Evolutionary conservation across 2,797 vertebrate species (phyloP).

Genomic region (Typhlichthys subterraneus): DNA sequence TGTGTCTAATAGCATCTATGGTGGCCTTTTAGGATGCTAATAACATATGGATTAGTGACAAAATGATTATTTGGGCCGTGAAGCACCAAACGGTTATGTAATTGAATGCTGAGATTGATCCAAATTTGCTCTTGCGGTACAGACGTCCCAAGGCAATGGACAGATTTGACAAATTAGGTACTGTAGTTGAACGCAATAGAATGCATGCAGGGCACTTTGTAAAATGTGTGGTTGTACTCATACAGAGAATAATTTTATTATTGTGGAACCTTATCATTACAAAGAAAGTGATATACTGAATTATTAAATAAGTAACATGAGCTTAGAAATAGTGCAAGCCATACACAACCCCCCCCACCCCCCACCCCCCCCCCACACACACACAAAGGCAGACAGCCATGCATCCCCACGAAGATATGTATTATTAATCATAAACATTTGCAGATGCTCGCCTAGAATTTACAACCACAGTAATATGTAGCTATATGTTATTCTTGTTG

Average conservation of each 20-base stretch:
- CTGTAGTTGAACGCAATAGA: constrained; percentile 20
- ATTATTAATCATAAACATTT: too few relatives aligned
- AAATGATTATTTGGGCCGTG: constrained; percentile 64
- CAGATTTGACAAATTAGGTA: constrained; percentile 51
- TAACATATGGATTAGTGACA: constrained; percentile 71
- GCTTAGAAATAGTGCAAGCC: constrained; percentile 7
- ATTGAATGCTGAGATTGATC: constrained; percentile 68
- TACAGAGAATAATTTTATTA: constrained; percentile 29
- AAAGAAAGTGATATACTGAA: constrained; percentile 47
- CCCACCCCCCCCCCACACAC: neutral
- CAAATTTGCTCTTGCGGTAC: constrained; percentile 56
- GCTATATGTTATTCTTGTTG: too few relatives aligned
- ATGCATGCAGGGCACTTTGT: constrained; percentile 12
- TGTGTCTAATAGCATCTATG: constrained; percentile 19
- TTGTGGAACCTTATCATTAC: constrained; percentile 35
- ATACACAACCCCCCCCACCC: neutral
- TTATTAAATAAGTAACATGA: constrained; percentile 52
- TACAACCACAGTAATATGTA: too few relatives aligned
- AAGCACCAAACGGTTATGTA: constrained; percentile 66
- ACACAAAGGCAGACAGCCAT: neutral
- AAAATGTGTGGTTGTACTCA: constrained; percentile 35
- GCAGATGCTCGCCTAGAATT: too few relatives aligned
- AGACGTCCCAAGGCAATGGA: constrained; percentile 45
- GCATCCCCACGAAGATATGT: neutral
- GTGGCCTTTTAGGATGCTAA: constrained; percentile 53